These are phyloP conservation scores for Blastomussa wellsi DNA, from an alignment of 92 coral and sea anemone species.

Conservation along the genomic window DNA sequence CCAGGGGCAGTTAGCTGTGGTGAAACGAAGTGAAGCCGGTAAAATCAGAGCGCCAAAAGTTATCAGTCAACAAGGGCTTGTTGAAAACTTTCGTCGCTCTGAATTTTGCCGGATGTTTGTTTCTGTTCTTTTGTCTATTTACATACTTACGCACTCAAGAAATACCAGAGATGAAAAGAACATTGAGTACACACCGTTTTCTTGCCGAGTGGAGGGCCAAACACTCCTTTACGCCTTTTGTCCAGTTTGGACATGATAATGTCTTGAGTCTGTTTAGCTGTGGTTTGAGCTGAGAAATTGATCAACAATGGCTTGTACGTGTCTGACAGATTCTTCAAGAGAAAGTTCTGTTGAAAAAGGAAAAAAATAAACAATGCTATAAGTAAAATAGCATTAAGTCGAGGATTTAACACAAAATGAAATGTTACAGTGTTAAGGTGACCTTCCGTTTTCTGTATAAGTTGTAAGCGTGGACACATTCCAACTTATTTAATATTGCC, in stretches of 20 bases:
- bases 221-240: slow-evolving; percentile 97
- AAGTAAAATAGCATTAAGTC: neutral
- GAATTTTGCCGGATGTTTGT: too few relatives aligned
- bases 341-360: slow-evolving; percentile 73
- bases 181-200: slow-evolving; percentile 73
- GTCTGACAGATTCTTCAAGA: slow-evolving; percentile 86
- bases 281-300: slow-evolving; percentile 99
- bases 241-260: slow-evolving; percentile 99
- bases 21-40: too few relatives aligned
- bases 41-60: too few relatives aligned
- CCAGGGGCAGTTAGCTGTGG: too few relatives aligned
- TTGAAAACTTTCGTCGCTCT: too few relatives aligned
- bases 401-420: neutral
- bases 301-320: slow-evolving; percentile 94
- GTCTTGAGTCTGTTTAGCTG: slow-evolving; percentile 98
- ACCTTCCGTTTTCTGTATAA: neutral
- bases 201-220: slow-evolving; percentile 99
- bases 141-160: neutral
- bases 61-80: too few relatives aligned
- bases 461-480: neutral
- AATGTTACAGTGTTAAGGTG: neutral
- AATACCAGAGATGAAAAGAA: neutral
- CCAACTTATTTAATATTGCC: too few relatives aligned
- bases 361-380: neutral
- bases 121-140: neutral